Base-by-base conservation (phyloP, 2,797 vertebrate species). In the Gymnoscopelus microlampas region DNA sequence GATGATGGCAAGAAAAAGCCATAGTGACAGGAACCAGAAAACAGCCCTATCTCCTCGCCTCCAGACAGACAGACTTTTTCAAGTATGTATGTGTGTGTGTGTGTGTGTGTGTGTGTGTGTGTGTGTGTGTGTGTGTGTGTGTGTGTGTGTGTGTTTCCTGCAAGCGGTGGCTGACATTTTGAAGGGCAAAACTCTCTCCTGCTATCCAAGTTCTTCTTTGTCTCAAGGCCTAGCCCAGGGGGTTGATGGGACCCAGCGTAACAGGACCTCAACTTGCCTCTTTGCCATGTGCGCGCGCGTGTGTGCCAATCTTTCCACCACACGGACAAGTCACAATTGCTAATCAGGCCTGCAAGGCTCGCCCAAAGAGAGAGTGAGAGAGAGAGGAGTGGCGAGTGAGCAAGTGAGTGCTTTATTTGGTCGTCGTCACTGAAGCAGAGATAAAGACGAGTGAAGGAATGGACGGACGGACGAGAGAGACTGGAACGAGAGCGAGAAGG, bases 351-450 rank as follows among this genome's bases (percentile, higher is more conserved):
- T 82, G 66, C 60, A 7, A 87, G 87, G 78, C 74, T 84, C 64
- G 82, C 88, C 87, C 81, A 77, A 73, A 81, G 89, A 87, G 80
- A 79, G 77, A 60, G 76, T 71, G 86, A 74, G 63, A 80, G 66
- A 60, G 76, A 62, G 63, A 39, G 58, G 68, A 71, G 69, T 79
- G 77, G 73, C 61, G 71, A 67, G 84, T 54, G 81, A 84, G 83
- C 79, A 84, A 88, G 87, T 84, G 86, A 92, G 90, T 89, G 89
- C 87, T 89, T 92, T 91, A 66, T 72, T 90, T 90, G 90, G 89
- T 92, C 87, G 86, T 90, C 87, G 87, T 88, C 90, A 85, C 74
- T 88, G 89, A 87, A 88, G 88, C 89, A 89, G 85, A 91, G 89
- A 91, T 89, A 88, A 91, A 92, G 85, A 90, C 54, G 66, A 85